Evolutionary conservation across 2,797 vertebrate species (phyloP), one percentile per base, ranked within the genome.

Genomic region (Macropodus opercularis): DNA sequence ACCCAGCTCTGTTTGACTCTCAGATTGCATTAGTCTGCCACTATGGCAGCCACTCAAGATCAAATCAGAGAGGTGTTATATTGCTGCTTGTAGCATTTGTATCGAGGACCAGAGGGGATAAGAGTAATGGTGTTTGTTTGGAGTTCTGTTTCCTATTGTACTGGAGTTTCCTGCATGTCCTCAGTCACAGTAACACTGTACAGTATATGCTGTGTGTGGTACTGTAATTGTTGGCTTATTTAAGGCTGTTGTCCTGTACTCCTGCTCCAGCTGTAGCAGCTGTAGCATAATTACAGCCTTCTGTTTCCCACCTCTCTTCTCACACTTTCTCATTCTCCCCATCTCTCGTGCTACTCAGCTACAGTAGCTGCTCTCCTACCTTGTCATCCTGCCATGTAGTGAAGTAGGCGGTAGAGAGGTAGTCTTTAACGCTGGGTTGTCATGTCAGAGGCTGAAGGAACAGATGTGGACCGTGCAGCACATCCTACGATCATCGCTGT

Each of bases 261-360:
- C 66, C 60, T 64, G 69, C 79, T 81, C 72, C 83, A 85, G 86
- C 83, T 87, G 77, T 74, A 74, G 66, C 83, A 86, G 86, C 83
- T 87, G 79, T 75, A 74, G 66, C 42, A 73, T 86, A 89, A 87
- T 88, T 88, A 69, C 49, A 85, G 80, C 76, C 77, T 86, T 80
- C 78, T 84, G 57, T 24, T 35, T 46, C 56, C 65, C 53, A 53
- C 78, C 72, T 61, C 47, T 63, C 53, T 42, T 57, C 24, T 15
- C 49, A 11, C 49, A 27, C 22, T 34, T 39, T 51, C 46, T 54
- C 24, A 54, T 59, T 64, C 54, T 76, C 68, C 46, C 60, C 36
- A 22, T 59, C 49, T 63, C n/a, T 52, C 65, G 67, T 63, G 63
- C 68, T 46, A 71, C 62, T 38, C 53, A 67, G 64, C 82, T 75